phyloP scores from a whole-genome alignment of 2,888 invertebrate species.

The Drosophila anceps region DNA sequence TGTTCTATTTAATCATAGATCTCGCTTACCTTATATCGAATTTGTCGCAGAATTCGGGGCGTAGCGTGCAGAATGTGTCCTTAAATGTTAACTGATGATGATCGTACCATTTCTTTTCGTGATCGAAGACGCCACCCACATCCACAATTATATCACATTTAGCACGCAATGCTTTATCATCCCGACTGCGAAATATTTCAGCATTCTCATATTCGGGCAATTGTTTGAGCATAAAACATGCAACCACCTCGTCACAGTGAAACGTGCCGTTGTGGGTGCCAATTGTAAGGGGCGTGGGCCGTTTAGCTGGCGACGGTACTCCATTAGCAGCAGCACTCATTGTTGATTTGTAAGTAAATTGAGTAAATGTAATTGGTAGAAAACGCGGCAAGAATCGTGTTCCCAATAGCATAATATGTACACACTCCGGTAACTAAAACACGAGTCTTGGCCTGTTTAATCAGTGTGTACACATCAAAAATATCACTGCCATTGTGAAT shows the following conservation, averaged over 20 bases:
- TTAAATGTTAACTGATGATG: conserved; percentile 95
- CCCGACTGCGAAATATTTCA: conserved; percentile 90
- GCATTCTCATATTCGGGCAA: conserved; percentile 93
- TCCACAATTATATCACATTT: conserved; percentile 97
- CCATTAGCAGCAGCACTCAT: conserved; percentile 39
- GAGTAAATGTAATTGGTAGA: not conserved
- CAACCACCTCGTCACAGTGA: conserved; percentile 87
- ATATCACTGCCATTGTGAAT: conserved; percentile 25
- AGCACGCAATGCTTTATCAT: conserved; percentile 88
- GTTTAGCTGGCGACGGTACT: conserved; percentile 59
- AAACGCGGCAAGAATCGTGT: conserved; percentile 60
- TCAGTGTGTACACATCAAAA: conserved; percentile 20
- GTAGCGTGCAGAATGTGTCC: conserved; percentile 89
- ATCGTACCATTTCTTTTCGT: conserved; percentile 92
- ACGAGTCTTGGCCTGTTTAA: not conserved
- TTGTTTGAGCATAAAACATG: conserved; percentile 94
- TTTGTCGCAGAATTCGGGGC: conserved; percentile 87
- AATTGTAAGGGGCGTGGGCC: conserved; percentile 59
- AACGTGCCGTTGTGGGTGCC: conserved; percentile 84
- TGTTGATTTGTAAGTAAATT: conserved; percentile 15
- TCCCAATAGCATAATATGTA: conserved; percentile 34
- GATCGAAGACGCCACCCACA: conserved; percentile 95
- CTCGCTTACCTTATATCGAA: conserved; percentile 87
- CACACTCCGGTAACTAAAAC: not conserved
- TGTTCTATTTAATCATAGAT: not conserved